phyloP scores from a whole-genome alignment of 2,113 vertebrate genomes.

The Nothobranchius kuhntae region DNA sequence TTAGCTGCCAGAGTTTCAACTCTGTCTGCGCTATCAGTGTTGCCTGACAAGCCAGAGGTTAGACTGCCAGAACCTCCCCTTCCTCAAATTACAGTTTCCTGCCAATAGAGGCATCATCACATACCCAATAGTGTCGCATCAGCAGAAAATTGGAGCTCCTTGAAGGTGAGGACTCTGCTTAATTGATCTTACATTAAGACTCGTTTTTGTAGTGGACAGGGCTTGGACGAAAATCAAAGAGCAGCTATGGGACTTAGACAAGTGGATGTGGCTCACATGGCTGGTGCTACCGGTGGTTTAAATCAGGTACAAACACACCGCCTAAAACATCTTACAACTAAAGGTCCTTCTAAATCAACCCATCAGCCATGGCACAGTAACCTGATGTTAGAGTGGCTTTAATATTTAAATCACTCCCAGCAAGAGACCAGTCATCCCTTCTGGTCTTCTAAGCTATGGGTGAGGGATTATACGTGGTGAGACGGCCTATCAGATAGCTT shows the following conservation, averaged over 20 bases:
- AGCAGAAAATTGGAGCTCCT: constrained; percentile 25
- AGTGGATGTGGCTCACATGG: not conserved
- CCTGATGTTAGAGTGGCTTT: constrained; percentile 56
- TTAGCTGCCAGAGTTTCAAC: constrained; percentile 50
- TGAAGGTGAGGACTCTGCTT: constrained; percentile 40
- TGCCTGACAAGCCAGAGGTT: constrained; percentile 55
- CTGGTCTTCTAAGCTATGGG: constrained; percentile 51
- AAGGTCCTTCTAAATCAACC: constrained; percentile 30
- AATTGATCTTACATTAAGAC: constrained; percentile 27
- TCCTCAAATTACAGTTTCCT: constrained; percentile 66
- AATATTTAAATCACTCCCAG: constrained; percentile 59
- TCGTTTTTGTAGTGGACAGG: constrained; percentile 4
- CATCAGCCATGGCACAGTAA: constrained; percentile 29
- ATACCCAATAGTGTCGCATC: constrained; percentile 34
- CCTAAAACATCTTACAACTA: constrained; percentile 34
- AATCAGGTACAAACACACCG: constrained; percentile 34
- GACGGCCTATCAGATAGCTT: constrained; percentile 47
- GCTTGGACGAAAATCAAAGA: constrained; percentile 1
- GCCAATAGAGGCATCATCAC: constrained; percentile 55
- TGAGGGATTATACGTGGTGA: constrained; percentile 72
- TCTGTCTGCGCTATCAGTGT: constrained; percentile 39
- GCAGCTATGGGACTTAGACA: constrained; percentile 20
- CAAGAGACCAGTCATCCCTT: constrained; percentile 41
- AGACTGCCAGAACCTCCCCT: constrained; percentile 53
- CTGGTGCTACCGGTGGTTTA: constrained; percentile 18